Evolutionary conservation across 2,888 invertebrate genomes (phyloP).

Genomic region (Lapara coniferarum): DNA sequence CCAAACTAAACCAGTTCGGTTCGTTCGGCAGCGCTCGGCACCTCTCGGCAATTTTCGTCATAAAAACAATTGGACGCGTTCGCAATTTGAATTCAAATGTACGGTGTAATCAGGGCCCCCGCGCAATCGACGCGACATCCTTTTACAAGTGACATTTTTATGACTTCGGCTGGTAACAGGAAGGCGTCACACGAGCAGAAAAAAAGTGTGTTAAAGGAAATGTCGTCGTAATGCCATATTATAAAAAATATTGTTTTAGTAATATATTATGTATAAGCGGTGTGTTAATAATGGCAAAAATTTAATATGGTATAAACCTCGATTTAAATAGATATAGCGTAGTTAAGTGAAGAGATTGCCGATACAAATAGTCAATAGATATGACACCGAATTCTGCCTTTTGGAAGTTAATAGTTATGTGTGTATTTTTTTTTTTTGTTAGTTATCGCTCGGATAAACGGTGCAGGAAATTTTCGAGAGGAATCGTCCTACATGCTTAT

Average conservation of each 20-base stretch:
- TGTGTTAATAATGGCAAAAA: too few species aligned
- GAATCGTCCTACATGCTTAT: too few species aligned
- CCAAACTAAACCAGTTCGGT: constrained; percentile 14
- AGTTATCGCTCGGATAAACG: too few species aligned
- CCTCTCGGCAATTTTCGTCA: constrained; percentile 33
- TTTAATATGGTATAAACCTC: too few species aligned
- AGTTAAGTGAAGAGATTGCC: too few species aligned
- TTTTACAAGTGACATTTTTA: constrained; percentile 73
- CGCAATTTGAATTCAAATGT: constrained; percentile 30
- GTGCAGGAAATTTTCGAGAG: too few species aligned
- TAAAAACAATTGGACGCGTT: constrained; percentile 41
- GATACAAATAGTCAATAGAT: too few species aligned
- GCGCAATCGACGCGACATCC: constrained; percentile 57
- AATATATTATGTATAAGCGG: neutral
- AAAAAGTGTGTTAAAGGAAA: constrained; percentile 3
- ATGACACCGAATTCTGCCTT: too few species aligned
- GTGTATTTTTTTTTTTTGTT: too few species aligned
- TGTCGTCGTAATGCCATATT: neutral
- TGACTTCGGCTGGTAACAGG: constrained; percentile 40
- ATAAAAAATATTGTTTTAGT: too few species aligned
- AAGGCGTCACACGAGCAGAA: constrained; percentile 2
- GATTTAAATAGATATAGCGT: too few species aligned
- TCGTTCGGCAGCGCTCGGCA: constrained; percentile 20
- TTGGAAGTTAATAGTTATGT: too few species aligned
- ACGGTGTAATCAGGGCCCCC: constrained; percentile 45